These are phyloP conservation scores for Polypterus senegalus DNA, from an alignment of 2,113 vertebrate genomes.

Conservation along the genomic window DNA sequence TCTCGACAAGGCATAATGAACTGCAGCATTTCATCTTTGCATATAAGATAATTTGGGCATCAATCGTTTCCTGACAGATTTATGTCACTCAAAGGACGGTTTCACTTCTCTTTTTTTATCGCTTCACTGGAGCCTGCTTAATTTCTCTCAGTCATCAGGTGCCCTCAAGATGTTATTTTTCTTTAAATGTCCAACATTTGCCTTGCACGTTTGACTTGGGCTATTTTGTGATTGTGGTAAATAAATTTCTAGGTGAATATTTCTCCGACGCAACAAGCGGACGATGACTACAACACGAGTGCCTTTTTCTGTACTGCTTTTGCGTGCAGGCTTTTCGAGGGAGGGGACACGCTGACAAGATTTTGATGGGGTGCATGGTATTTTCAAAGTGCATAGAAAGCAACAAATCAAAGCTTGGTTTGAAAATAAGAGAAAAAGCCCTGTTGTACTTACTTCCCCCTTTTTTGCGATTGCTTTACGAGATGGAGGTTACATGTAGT, in stretches of 20 bases:
- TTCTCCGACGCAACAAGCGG: too few relatives aligned
- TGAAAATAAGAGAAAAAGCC: slow-evolving; percentile 35
- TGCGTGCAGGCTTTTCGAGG: too few relatives aligned
- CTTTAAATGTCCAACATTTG: slow-evolving; percentile 91
- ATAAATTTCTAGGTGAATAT: slow-evolving; percentile 54
- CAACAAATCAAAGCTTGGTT: not conserved
- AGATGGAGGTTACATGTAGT: slow-evolving; percentile 98
- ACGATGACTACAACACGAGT: too few relatives aligned
- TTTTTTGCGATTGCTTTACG: slow-evolving; percentile 90
- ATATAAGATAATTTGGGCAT: slow-evolving; percentile 99
- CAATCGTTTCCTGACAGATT: slow-evolving; percentile 96
- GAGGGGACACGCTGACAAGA: too few relatives aligned
- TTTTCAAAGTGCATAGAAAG: too few relatives aligned
- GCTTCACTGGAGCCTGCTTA: slow-evolving; percentile 98
- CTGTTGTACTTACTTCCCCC: slow-evolving; percentile 95
- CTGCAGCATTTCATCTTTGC: slow-evolving; percentile 95
- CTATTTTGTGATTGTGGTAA: slow-evolving; percentile 63
- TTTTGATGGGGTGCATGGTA: too few relatives aligned
- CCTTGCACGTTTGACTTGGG: slow-evolving; percentile 69
- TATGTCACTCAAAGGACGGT: slow-evolving; percentile 98
- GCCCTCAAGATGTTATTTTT: slow-evolving; percentile 91
- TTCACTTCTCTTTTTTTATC: slow-evolving; percentile 97
- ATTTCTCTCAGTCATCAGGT: slow-evolving; percentile 95
- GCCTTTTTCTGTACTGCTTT: too few relatives aligned
- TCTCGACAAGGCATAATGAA: slow-evolving; percentile 89